Conservation (phyloP, 64 coral and sea anemone species). For the Catalaphyllia jardinei region DNA sequence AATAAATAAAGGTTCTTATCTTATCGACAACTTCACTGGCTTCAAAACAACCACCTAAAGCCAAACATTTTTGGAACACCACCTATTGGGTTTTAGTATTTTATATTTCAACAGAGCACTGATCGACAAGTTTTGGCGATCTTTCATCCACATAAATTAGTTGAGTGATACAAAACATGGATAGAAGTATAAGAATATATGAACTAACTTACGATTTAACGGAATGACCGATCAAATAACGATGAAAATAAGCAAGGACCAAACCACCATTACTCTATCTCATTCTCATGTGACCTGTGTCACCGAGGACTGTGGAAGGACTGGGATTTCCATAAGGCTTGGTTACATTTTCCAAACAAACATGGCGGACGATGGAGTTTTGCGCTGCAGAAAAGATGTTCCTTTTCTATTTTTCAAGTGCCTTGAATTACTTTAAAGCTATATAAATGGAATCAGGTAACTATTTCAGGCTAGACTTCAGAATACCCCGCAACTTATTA, state of each 20-base stretch:
- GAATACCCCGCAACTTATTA: too few species aligned
- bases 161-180: background rate
- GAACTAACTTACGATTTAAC: background rate
- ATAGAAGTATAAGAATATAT: background rate
- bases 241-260: background rate
- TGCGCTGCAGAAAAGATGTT: background rate
- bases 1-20: too few species aligned
- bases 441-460: slow-evolving; percentile 20
- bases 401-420: background rate
- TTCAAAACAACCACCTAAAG: too few species aligned
- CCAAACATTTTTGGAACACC: too few species aligned
- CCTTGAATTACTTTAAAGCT: background rate
- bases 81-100: too few species aligned
- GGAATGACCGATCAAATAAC: background rate
- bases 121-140: background rate
- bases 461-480: too few species aligned
- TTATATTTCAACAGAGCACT: background rate
- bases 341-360: slow-evolving; percentile 14
- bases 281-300: slow-evolving; percentile 22
- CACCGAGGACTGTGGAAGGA: background rate
- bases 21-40: too few species aligned
- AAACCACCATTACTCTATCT: background rate
- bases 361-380: slow-evolving; percentile 9
- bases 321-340: slow-evolving; percentile 1
- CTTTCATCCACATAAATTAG: background rate